Evolutionary conservation across 2,888 invertebrate species (phyloP).

Genomic region (Drosophila nr. medialis): DNA sequence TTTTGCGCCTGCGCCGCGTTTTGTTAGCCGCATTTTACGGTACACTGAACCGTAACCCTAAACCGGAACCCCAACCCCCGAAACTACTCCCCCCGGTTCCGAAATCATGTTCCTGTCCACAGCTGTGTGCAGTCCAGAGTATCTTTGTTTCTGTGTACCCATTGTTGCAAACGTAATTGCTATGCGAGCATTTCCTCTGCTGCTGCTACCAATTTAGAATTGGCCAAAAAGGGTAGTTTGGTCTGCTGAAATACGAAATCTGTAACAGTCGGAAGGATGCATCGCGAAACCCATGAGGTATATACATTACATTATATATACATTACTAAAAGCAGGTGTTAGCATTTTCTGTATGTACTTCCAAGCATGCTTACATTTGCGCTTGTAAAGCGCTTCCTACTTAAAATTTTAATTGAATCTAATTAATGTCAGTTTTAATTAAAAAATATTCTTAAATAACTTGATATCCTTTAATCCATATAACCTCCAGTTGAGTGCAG

Average conservation of each 20-base stretch:
- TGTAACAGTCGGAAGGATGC: background rate
- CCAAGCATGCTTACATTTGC: background rate
- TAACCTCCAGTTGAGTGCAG: background rate
- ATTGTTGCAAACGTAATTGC: constrained; percentile 77
- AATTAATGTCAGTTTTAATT: background rate
- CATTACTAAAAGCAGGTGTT: too few relatives aligned
- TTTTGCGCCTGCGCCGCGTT: constrained; percentile 75
- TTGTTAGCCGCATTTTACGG: constrained; percentile 67
- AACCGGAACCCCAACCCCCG: constrained; percentile 5
- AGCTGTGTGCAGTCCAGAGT: constrained; percentile 55
- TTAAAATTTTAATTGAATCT: background rate
- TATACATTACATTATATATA: too few relatives aligned
- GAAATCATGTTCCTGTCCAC: constrained; percentile 73
- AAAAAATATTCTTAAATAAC: background rate
- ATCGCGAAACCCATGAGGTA: background rate
- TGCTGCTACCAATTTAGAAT: background rate
- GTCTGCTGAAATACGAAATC: background rate
- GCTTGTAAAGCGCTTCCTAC: background rate
- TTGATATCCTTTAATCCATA: background rate
- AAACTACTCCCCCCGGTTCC: background rate
- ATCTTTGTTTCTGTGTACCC: constrained; percentile 26
- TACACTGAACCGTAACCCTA: constrained; percentile 69
- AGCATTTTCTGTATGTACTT: background rate
- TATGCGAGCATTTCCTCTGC: constrained; percentile 55
- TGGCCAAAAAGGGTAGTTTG: background rate